These are phyloP conservation scores for Stictonetta naevosa DNA, from an alignment of 2,113 vertebrate genomes.

Conservation along the genomic window DNA sequence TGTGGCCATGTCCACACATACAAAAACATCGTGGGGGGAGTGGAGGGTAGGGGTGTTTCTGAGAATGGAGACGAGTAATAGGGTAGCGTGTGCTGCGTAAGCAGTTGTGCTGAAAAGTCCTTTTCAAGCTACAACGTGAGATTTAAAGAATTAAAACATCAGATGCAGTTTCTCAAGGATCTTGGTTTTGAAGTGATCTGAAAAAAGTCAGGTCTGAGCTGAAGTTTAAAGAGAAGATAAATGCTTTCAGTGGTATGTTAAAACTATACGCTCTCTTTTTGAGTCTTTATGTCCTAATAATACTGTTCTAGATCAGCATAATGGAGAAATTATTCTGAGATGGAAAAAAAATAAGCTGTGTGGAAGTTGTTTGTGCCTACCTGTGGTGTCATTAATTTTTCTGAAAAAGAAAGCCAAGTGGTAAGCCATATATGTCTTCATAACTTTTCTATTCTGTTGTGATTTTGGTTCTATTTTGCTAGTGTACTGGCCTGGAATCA, in stretches of 20 bases:
- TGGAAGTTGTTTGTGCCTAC: neutral
- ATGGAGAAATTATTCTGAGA: neutral
- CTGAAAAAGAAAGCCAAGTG: neutral
- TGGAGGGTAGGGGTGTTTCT: neutral
- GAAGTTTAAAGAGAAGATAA: neutral
- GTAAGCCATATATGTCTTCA: neutral
- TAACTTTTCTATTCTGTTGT: neutral
- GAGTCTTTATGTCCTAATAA: neutral
- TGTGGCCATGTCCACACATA: rapidly evolving
- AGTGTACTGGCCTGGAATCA: neutral
- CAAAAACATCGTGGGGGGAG: rapidly evolving
- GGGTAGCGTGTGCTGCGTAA: neutral
- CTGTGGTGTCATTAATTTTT: neutral
- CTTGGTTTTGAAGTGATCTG: neutral
- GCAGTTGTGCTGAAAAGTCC: neutral
- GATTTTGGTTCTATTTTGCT: neutral
- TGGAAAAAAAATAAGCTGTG: neutral
- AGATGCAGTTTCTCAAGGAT: neutral
- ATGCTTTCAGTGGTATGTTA: neutral
- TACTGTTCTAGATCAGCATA: neutral
- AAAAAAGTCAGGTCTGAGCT: neutral
- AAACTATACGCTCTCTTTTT: neutral
- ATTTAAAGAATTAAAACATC: neutral
- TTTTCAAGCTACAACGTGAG: neutral
- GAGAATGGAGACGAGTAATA: neutral